Conservation (phyloP, 2,888 invertebrate species). For the Dermolepida albohirtum region DNA sequence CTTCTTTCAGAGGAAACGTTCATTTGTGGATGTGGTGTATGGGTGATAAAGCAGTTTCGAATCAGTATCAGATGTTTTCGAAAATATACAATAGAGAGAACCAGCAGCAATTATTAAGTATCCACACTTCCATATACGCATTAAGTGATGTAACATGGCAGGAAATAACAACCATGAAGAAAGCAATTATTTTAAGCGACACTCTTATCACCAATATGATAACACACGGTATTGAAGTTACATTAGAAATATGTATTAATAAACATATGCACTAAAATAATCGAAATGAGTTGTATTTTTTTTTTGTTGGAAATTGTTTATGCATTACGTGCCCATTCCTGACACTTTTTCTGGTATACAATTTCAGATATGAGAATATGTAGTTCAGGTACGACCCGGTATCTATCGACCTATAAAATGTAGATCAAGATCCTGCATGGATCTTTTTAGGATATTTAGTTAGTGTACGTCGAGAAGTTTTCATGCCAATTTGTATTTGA, state of each 20-base stretch:
- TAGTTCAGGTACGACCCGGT: too few relatives aligned
- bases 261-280: slow-evolving; percentile 6
- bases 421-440: too few relatives aligned
- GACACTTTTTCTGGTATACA: too few relatives aligned
- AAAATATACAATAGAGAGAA: slow-evolving; percentile 51
- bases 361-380: too few relatives aligned
- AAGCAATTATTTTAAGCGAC: slow-evolving; percentile 56
- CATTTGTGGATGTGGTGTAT: slow-evolving; percentile 59
- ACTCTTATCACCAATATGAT: slow-evolving; percentile 35
- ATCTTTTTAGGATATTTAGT: too few relatives aligned
- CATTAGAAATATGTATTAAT: slow-evolving; percentile 32
- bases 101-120: slow-evolving; percentile 54
- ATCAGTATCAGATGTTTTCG: slow-evolving; percentile 56
- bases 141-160: slow-evolving; percentile 53
- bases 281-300: not conserved
- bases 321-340: too few relatives aligned
- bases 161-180: slow-evolving; percentile 55
- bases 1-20: slow-evolving; percentile 12
- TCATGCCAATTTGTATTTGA: too few relatives aligned
- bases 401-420: too few relatives aligned
- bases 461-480: too few relatives aligned
- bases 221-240: slow-evolving; percentile 15
- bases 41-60: slow-evolving; percentile 52
- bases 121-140: slow-evolving; percentile 56
- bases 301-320: too few relatives aligned